Evolutionary conservation across 2,888 invertebrate genomes (phyloP).

Genomic region (Caenorhabditis sp.): DNA sequence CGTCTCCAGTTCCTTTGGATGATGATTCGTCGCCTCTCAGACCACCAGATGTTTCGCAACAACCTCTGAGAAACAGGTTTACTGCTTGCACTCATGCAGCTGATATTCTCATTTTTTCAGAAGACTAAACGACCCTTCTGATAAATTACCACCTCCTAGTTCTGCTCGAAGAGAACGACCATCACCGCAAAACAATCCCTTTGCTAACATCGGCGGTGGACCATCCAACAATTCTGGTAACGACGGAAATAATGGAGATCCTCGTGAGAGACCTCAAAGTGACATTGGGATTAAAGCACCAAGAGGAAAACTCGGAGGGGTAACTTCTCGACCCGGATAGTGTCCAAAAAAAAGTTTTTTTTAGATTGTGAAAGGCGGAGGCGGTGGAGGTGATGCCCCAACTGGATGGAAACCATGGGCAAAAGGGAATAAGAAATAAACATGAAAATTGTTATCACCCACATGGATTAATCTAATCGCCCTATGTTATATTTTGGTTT

Average conservation of each 20-base stretch:
- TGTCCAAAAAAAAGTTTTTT: conserved; percentile 8
- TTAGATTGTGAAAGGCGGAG: conserved; percentile 47
- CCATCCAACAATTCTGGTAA: conserved; percentile 1
- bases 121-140: neutral
- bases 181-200: conserved; percentile 28
- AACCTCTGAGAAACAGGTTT: neutral
- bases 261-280: neutral
- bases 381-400: conserved; percentile 49
- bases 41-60: neutral
- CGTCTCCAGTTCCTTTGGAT: neutral
- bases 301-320: conserved; percentile 53
- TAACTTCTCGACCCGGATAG: too few species aligned
- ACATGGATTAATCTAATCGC: neutral
- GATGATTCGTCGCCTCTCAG: neutral
- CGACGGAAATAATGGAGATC: conserved; percentile 2
- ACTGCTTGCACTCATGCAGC: neutral
- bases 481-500: neutral
- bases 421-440: conserved; percentile 20
- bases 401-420: conserved; percentile 57
- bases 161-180: neutral
- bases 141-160: neutral
- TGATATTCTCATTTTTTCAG: neutral
- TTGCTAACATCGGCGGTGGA: conserved; percentile 25
- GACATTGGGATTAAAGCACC: conserved; percentile 46
- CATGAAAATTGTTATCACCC: neutral